Base-by-base conservation (phyloP, 1,140 invertebrate genomes). In the Triops cancriformis region DNA sequence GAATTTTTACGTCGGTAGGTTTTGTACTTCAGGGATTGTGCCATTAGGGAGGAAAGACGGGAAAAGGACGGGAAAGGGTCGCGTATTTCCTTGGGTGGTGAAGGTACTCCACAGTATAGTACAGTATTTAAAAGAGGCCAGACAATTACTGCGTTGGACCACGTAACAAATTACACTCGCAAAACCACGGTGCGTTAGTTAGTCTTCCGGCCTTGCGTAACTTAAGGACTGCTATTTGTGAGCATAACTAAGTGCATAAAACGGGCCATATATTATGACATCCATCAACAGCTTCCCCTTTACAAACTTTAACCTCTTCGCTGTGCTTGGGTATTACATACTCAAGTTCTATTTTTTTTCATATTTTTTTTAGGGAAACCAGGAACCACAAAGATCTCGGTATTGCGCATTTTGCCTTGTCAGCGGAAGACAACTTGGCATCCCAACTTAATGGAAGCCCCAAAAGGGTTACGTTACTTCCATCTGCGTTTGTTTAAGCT, bases 201-300 rank as follows among this genome's bases (percentile, higher is more conserved):
- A 64, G 51, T 64, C 51, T 64, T 64, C 51, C 51, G 51, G 51
- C 4, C 51, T 64, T 18, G 51, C 0, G 51, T 64, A 64, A 64
- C 51, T 64, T 64, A 64, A 64, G 51, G 51, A 64, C 51, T 64
- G 51, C 51, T 64, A 64, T 64, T 64, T 64, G 51, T 64, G 14
- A 64, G 51, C 51, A 64, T 64, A 64, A 64, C 51, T 64, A 5
- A 23, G 14, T 64, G 51, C 51, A 7, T 64, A 64, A 64, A 64
- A 64, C 10, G 14, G 51, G 14, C 6, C 51, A 64, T 64, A 0
- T 64, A 64, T 64, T 64, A 64, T 64, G 9, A 64, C 51, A 64
- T 64, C 51, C 51, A 64, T 64, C 51, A 64, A 64, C 51, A 64
- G 51, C 23, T 64, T 64, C n/a, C 51, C 9, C 18, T 64, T 64